phyloP scores from a whole-genome alignment of 2,888 invertebrate species.

The Uloborus plumipes region DNA sequence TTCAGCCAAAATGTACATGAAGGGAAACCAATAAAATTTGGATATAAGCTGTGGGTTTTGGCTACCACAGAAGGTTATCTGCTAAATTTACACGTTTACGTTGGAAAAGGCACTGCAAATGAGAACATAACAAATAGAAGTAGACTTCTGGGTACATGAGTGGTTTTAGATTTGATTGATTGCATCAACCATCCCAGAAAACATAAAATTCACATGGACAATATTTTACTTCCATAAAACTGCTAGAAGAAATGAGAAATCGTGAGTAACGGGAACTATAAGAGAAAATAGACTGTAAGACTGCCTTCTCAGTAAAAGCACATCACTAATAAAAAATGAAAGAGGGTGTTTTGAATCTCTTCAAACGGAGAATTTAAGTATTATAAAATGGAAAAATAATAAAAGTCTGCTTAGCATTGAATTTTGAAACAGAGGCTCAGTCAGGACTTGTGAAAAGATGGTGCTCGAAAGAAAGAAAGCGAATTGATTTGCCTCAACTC shows the following conservation, averaged over 20 bases:
- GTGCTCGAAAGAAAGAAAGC: neutral
- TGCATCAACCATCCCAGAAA: conserved; percentile 2
- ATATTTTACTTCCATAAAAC: conserved; percentile 2
- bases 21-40: conserved; percentile 16
- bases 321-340: neutral
- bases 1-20: conserved; percentile 20
- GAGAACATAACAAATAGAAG: neutral
- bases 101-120: neutral
- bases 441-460: neutral
- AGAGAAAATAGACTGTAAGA: neutral
- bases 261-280: neutral
- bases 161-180: conserved; percentile 7
- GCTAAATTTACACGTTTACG: neutral
- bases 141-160: neutral
- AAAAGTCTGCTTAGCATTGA: neutral
- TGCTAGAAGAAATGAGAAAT: conserved; percentile 10
- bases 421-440: conserved; percentile 11
- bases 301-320: neutral
- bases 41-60: conserved; percentile 13
- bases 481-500: too few species aligned
- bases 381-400: too few species aligned
- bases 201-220: conserved; percentile 6
- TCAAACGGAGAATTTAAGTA: neutral
- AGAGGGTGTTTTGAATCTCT: neutral
- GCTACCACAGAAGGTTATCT: conserved; percentile 8